These are phyloP conservation scores for Pluvialis apricaria DNA, from an alignment of 2,113 vertebrate species.

Conservation along the genomic window DNA sequence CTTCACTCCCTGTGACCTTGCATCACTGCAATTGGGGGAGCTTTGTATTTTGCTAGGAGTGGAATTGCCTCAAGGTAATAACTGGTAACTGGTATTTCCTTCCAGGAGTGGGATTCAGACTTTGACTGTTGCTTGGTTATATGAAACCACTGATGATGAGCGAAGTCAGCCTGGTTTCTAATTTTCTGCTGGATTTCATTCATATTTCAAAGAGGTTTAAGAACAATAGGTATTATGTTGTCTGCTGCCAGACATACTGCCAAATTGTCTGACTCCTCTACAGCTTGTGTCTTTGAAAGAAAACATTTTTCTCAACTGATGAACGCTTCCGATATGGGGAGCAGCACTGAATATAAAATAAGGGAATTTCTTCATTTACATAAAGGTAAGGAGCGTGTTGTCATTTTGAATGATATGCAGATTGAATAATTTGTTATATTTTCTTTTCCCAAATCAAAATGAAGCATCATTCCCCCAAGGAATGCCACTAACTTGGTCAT, in stretches of 20 bases:
- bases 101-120: not conserved
- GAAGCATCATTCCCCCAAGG: not conserved
- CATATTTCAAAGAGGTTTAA: constrained; percentile 2
- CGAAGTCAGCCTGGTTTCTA: not conserved
- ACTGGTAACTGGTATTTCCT: not conserved
- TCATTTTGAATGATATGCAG: not conserved
- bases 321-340: not conserved
- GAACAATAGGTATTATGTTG: not conserved
- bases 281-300: not conserved
- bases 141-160: not conserved
- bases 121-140: not conserved
- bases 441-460: not conserved
- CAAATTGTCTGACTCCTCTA: not conserved
- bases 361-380: not conserved
- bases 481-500: not conserved
- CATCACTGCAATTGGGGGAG: not conserved
- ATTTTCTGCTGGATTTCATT: constrained; percentile 17
- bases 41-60: not conserved
- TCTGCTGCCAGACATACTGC: not conserved
- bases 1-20: not conserved
- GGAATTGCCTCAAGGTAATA: not conserved
- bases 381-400: not conserved
- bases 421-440: not conserved
- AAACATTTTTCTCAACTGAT: not conserved
- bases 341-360: not conserved